Percentiles rank a stretch among this genome's conserved stretches.
phyloP scores from a whole-genome alignment of 64 coral and sea anemone species.

The Actinia tenebrosa region DNA sequence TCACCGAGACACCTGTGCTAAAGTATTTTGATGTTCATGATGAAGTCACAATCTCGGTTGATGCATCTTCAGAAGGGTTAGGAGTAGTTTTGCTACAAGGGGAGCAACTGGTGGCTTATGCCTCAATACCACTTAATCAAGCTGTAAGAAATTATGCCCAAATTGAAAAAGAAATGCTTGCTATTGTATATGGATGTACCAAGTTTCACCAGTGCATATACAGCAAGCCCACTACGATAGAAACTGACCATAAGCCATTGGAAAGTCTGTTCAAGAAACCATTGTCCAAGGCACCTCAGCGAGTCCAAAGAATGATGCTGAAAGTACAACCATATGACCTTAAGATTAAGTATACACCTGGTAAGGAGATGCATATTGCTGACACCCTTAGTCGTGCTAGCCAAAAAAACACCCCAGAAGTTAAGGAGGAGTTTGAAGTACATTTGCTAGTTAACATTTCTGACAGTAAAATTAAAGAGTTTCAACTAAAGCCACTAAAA shows the following conservation, averaged over 20 bases:
- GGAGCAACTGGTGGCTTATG: neutral
- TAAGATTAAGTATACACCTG: conserved; percentile 27
- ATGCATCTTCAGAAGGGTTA: conserved; percentile 29
- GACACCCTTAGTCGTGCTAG: conserved; percentile 40
- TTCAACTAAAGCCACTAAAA: conserved; percentile 6
- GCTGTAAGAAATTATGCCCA: conserved; percentile 6
- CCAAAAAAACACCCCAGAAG: conserved; percentile 2
- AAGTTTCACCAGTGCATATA: conserved; percentile 18
- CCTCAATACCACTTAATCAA: neutral
- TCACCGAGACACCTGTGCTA: neutral
- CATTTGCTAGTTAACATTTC: conserved; percentile 37
- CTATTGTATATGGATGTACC: neutral
- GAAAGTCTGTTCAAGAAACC: conserved; percentile 25
- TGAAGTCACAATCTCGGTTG: conserved; percentile 10
- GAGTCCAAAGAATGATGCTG: conserved; percentile 39
- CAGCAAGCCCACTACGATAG: neutral
- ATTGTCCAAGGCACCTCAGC: neutral
- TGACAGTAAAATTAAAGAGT: conserved; percentile 24
- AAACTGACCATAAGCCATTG: conserved; percentile 34
- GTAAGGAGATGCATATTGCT: conserved; percentile 22
- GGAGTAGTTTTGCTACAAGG: conserved; percentile 38
- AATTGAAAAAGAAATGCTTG: conserved; percentile 15
- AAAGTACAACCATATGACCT: conserved; percentile 43
- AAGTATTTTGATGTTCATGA: conserved; percentile 14
- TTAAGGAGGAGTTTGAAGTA: conserved; percentile 31